Conservation (phyloP, 2,888 invertebrate genomes). For the Cheilosia impressa region DNA sequence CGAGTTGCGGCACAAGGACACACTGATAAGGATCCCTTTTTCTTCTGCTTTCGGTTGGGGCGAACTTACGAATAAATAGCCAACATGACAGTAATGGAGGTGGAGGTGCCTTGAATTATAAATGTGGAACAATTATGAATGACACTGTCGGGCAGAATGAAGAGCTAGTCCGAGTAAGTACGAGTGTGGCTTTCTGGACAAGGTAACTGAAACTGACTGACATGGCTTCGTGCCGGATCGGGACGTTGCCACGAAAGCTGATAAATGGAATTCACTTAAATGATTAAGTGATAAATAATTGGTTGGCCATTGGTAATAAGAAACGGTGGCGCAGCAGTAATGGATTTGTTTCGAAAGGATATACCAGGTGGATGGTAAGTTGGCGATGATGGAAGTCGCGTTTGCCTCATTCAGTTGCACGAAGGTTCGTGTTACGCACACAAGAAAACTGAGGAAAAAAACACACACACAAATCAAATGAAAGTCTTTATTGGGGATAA, state of each 20-base stretch:
- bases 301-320: slow-evolving; percentile 46
- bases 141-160: slow-evolving; percentile 25
- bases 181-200: background rate
- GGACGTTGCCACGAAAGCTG: slow-evolving; percentile 38
- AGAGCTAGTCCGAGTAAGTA: too few species aligned
- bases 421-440: slow-evolving; percentile 59
- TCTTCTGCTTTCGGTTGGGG: slow-evolving; percentile 14
- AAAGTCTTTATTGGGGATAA: slow-evolving; percentile 16
- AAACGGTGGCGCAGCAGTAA: slow-evolving; percentile 18
- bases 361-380: slow-evolving; percentile 1
- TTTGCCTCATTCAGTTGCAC: slow-evolving; percentile 42
- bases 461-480: background rate
- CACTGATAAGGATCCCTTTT: slow-evolving; percentile 65
- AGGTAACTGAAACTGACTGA: slow-evolving; percentile 11
- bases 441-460: slow-evolving; percentile 7
- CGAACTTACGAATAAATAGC: slow-evolving; percentile 58
- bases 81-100: slow-evolving; percentile 48
- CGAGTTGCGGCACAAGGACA: slow-evolving; percentile 58
- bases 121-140: slow-evolving; percentile 65
- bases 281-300: slow-evolving; percentile 74
- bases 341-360: slow-evolving; percentile 11
- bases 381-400: slow-evolving; percentile 40
- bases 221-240: background rate
- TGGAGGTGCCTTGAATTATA: slow-evolving; percentile 49
- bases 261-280: slow-evolving; percentile 56